Conservation (phyloP, 2,888 invertebrate genomes). For the Amphimallon solstitiale region DNA sequence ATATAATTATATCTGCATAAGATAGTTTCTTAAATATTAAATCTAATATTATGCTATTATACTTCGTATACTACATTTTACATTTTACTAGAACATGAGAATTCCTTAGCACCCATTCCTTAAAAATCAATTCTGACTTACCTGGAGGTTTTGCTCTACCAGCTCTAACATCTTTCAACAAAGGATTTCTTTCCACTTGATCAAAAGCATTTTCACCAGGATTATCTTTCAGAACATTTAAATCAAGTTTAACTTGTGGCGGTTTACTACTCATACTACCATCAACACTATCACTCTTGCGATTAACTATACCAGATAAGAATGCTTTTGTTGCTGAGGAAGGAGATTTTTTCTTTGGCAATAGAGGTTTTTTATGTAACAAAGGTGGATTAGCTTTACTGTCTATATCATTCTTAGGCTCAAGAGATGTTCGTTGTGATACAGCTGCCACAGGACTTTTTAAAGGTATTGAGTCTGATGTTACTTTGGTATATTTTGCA, state of each 20-base stretch:
- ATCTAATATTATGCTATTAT: too few relatives aligned
- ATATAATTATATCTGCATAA: too few relatives aligned
- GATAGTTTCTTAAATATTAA: too few relatives aligned
- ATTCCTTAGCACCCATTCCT: too few relatives aligned
- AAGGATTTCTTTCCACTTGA: constrained; percentile 72
- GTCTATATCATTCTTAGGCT: constrained; percentile 53
- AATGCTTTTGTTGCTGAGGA: constrained; percentile 66
- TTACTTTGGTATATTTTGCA: constrained; percentile 17
- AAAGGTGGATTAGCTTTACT: constrained; percentile 64
- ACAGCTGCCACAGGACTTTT: constrained; percentile 61
- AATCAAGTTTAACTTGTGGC: constrained; percentile 43
- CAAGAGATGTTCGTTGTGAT: constrained; percentile 67
- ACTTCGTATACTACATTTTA: too few relatives aligned
- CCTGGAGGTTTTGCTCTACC: constrained; percentile 73
- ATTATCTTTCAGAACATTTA: constrained; percentile 39
- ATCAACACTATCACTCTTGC: constrained; percentile 62
- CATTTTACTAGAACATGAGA: too few relatives aligned
- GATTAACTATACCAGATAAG: constrained; percentile 66
- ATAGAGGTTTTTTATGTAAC: constrained; percentile 71
- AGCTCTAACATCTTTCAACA: constrained; percentile 74
- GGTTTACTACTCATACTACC: constrained; percentile 65
- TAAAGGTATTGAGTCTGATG: constrained; percentile 34
- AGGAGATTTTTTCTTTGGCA: constrained; percentile 76
- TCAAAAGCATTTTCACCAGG: constrained; percentile 68
- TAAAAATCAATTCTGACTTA: constrained; percentile 41